Percentiles rank a stretch among this genome's conserved stretches.
Evolutionary conservation across 2,113 vertebrate species (phyloP).

Genomic region (Sylvilagus bachmani): DNA sequence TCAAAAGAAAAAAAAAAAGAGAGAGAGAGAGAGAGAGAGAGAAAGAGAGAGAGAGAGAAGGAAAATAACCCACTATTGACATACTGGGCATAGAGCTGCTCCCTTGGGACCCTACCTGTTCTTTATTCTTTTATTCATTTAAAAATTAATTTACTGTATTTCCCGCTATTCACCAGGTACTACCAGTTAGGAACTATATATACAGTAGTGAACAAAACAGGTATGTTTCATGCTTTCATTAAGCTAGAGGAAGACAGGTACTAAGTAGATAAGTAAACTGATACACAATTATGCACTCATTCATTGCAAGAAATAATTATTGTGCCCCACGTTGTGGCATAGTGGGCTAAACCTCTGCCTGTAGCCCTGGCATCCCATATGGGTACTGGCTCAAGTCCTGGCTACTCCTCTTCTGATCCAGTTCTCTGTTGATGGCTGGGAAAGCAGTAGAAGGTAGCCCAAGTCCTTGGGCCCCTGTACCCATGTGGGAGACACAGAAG

Average conservation of each 20-base stretch:
- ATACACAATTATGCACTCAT: background rate
- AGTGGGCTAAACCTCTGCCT: too few species aligned
- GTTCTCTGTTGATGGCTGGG: too few species aligned
- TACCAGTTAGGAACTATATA: background rate
- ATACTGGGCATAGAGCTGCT: background rate
- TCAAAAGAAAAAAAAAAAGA: too few species aligned
- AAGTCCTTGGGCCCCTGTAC: too few species aligned
- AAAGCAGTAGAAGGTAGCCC: too few species aligned
- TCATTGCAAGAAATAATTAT: background rate
- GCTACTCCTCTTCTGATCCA: too few species aligned
- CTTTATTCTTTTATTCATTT: constrained; percentile 29
- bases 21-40: background rate
- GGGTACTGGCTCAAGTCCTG: too few species aligned
- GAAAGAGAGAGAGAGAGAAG: background rate
- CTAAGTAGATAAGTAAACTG: background rate
- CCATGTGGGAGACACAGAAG: too few species aligned
- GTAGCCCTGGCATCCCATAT: too few species aligned
- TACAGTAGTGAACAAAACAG: background rate
- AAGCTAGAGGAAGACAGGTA: constrained; percentile 15
- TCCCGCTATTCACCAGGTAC: background rate
- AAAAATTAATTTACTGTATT: constrained; percentile 23
- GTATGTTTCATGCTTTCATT: background rate
- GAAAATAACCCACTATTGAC: background rate
- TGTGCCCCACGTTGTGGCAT: background rate
- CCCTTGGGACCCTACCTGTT: background rate